Base-by-base conservation (phyloP, 1,140 invertebrate genomes). In the Polypedilum pembai region DNA sequence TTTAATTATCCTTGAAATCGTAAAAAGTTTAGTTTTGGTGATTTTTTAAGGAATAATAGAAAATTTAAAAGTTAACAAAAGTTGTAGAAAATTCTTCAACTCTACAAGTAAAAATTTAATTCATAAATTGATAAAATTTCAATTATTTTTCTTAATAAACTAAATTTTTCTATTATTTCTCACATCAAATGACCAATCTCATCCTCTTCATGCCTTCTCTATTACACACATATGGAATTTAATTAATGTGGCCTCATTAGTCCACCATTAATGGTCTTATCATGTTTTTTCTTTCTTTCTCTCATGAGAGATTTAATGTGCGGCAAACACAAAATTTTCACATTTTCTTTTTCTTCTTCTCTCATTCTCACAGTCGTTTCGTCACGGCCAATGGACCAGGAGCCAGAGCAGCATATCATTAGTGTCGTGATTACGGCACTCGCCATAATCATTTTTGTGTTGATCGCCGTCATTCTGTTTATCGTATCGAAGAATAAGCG, bases 351-450 rank as follows among this genome's bases (percentile, higher is more conserved):
- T n/a, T n/a, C n/a, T n/a, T n/a, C n/a, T n/a, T n/a, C 63, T 56
- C 73, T 24, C 10, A n/a, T n/a, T 73, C 21, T 75, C 72, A n/a
- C 75, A 82, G 80, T 82, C 74, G 80, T 82, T 76, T 80, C 79
- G 74, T 80, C 81, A 15, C 80, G 78, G 76, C 81, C 81, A 76
- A 80, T 82, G 75, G 83, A 83, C 78, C 80, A 85, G 41, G 87
- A 88, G 78, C 83, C 85, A 74, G 87, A 84, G 76, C 84, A 86
- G 78, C 83, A 84, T 78, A 84, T 89, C 78, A 90, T 92, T 78
- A 91, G 90, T 65, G 85, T 92, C 76, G 87, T 92, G 75, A 91
- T 93, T 78, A 90, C 91, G n/a, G 86, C 89, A 63, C 83, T 93
- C 76, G 88, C 88, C 15, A 89, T 90, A 21, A 88, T 92, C 76